phyloP scores from a whole-genome alignment of 2,888 invertebrate species.

The Habrosyne pyritoides region DNA sequence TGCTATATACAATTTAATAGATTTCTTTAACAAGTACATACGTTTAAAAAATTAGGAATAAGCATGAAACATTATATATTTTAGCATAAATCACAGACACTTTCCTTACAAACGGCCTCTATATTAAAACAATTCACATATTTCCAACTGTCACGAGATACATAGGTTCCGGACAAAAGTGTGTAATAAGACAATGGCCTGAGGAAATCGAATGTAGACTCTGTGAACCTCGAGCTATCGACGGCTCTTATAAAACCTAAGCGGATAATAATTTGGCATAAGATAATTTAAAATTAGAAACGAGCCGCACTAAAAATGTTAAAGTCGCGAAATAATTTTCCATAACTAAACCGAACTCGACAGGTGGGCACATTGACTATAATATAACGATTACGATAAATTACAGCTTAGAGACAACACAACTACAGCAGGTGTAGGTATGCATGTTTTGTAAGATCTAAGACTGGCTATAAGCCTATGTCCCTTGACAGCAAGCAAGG shows the following conservation, averaged over 20 bases:
- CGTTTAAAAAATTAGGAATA: slow-evolving; percentile 69
- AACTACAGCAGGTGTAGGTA: slow-evolving; percentile 40
- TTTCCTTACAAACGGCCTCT: slow-evolving; percentile 70
- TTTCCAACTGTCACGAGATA: slow-evolving; percentile 10
- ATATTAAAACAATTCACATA: slow-evolving; percentile 45
- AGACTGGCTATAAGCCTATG: slow-evolving; percentile 38
- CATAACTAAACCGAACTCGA: slow-evolving; percentile 58
- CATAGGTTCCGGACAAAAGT: neutral
- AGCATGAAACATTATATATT: slow-evolving; percentile 71
- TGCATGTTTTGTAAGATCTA: slow-evolving; percentile 38
- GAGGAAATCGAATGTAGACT: slow-evolving; percentile 10
- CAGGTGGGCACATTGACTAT: slow-evolving; percentile 79
- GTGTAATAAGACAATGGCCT: slow-evolving; percentile 12
- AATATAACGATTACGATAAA: slow-evolving; percentile 51
- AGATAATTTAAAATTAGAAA: slow-evolving; percentile 6
- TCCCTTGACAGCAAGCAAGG: slow-evolving; percentile 25
- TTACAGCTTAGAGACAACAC: slow-evolving; percentile 50
- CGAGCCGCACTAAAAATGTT: slow-evolving; percentile 1
- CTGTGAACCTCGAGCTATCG: slow-evolving; percentile 6
- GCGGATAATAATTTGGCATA: slow-evolving; percentile 21
- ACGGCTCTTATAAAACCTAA: slow-evolving; percentile 4
- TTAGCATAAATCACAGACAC: slow-evolving; percentile 82
- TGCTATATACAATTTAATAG: slow-evolving; percentile 69
- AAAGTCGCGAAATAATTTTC: slow-evolving; percentile 14
- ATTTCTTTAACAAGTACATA: slow-evolving; percentile 63